A percentile compares a stretch with the other conserved stretches of the same genome.
These are phyloP conservation scores for Mus caroli DNA, from an alignment of 2,797 vertebrate genomes.

Conservation along the genomic window DNA sequence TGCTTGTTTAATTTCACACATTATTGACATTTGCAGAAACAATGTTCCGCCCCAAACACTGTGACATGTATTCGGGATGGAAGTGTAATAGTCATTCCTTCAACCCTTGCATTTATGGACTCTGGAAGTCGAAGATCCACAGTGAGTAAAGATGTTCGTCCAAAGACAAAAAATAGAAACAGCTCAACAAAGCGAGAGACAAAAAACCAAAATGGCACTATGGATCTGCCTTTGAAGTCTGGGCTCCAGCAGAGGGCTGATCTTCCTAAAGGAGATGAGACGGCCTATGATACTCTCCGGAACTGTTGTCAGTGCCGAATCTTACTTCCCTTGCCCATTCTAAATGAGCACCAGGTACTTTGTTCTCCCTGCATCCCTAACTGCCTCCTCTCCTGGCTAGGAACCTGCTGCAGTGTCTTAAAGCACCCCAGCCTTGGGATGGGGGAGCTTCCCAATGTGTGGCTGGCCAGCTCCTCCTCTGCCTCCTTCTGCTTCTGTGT, in stretches of 20 bases:
- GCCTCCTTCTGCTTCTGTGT: not conserved
- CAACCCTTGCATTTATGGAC: not conserved
- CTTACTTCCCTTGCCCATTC: slow-evolving; percentile 81
- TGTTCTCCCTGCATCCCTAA: not conserved
- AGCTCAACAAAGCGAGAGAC: slow-evolving; percentile 33
- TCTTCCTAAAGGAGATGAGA: not conserved
- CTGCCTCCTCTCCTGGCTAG: not conserved
- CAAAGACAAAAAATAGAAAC: slow-evolving; percentile 72
- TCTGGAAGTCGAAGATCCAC: not conserved
- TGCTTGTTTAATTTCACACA: not conserved
- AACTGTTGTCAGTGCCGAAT: slow-evolving; percentile 79
- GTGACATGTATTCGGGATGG: not conserved
- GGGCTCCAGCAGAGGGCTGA: not conserved
- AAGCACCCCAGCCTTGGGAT: not conserved
- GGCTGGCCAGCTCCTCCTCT: not conserved
- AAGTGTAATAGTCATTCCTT: slow-evolving; percentile 7
- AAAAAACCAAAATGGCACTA: not conserved
- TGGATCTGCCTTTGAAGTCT: not conserved
- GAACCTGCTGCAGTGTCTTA: not conserved
- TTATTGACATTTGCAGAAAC: slow-evolving; percentile 67
- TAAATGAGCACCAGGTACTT: slow-evolving; percentile 81
- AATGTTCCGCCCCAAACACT: slow-evolving; percentile 49
- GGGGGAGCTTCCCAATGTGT: not conserved
- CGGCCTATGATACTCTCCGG: slow-evolving; percentile 71
- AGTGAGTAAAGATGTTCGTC: slow-evolving; percentile 66